Percentiles rank a stretch among this genome's conserved stretches.
These are phyloP conservation scores for Pseudocheirus occidentalis DNA, from an alignment of 2,797 vertebrate species.

Conservation along the genomic window DNA sequence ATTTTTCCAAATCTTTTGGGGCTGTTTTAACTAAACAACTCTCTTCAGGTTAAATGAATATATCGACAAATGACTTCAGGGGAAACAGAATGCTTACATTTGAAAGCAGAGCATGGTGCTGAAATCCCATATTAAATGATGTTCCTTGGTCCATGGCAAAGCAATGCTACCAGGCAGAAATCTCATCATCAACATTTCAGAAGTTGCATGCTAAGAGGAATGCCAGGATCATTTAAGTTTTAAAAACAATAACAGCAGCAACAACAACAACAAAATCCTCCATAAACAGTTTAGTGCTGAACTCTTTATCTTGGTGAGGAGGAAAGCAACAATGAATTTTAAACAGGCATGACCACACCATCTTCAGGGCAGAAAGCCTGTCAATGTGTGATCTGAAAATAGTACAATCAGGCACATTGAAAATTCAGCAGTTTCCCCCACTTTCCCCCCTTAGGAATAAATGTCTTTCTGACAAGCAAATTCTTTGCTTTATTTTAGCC, in stretches of 20 bases:
- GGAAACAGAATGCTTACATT: neutral
- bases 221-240: slow-evolving; percentile 40
- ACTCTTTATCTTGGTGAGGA: slow-evolving; percentile 48
- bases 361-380: slow-evolving; percentile 65
- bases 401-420: slow-evolving; percentile 69
- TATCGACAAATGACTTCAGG: neutral
- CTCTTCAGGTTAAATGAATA: slow-evolving; percentile 15
- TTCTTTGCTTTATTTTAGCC: slow-evolving; percentile 62
- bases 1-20: neutral
- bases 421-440: slow-evolving; percentile 60
- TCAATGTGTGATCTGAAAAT: slow-evolving; percentile 72
- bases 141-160: slow-evolving; percentile 20
- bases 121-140: slow-evolving; percentile 38
- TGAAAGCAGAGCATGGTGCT: neutral
- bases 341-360: slow-evolving; percentile 60
- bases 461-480: slow-evolving; percentile 69
- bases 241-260: neutral
- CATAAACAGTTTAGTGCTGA: slow-evolving; percentile 47
- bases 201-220: slow-evolving; percentile 23
- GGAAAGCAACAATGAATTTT: slow-evolving; percentile 72
- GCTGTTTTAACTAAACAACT: slow-evolving; percentile 10
- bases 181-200: slow-evolving; percentile 56
- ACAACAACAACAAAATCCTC: neutral
- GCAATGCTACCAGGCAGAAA: slow-evolving; percentile 36
- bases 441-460: slow-evolving; percentile 47